Conservation (phyloP, 2,797 vertebrate species). For the Ambastaia sidthimunki region DNA sequence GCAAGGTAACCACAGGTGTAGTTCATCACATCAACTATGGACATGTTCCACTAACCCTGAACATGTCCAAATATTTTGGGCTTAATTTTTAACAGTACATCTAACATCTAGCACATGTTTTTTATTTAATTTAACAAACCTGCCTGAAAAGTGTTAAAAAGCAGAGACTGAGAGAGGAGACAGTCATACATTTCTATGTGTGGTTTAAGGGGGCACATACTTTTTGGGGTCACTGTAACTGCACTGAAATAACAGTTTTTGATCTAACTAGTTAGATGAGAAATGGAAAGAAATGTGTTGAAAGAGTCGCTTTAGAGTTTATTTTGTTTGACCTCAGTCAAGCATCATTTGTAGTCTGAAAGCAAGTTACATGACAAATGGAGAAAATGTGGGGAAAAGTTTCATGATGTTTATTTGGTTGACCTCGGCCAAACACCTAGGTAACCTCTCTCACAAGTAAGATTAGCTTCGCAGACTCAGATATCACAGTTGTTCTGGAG, state of each 20-base stretch:
- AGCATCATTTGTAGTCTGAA: slow-evolving; percentile 32
- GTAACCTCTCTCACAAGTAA: slow-evolving; percentile 23
- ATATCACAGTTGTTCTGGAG: slow-evolving; percentile 32
- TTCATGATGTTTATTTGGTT: slow-evolving; percentile 39
- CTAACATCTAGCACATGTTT: too few species aligned
- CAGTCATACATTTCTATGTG: neutral
- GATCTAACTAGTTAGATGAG: neutral
- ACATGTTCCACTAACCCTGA: neutral
- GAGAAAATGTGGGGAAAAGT: slow-evolving; percentile 11
- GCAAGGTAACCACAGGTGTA: slow-evolving; percentile 2
- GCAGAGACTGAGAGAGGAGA: too few species aligned
- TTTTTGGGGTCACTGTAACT: neutral
- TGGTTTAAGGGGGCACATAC: neutral
- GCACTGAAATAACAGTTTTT: neutral
- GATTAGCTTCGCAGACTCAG: slow-evolving; percentile 3
- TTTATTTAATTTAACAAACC: neutral
- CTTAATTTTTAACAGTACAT: neutral
- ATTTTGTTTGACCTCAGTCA: slow-evolving; percentile 39
- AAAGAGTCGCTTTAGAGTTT: slow-evolving; percentile 19
- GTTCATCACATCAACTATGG: neutral
- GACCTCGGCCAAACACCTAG: slow-evolving; percentile 31
- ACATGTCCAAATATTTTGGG: neutral
- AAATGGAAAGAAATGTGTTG: slow-evolving; percentile 11
- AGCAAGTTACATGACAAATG: slow-evolving; percentile 34
- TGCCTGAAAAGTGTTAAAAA: neutral